Evolutionary conservation across 2,797 vertebrate genomes (phyloP), one percentile per base, ranked within the genome.

Genomic region (Smutsia gigantea): DNA sequence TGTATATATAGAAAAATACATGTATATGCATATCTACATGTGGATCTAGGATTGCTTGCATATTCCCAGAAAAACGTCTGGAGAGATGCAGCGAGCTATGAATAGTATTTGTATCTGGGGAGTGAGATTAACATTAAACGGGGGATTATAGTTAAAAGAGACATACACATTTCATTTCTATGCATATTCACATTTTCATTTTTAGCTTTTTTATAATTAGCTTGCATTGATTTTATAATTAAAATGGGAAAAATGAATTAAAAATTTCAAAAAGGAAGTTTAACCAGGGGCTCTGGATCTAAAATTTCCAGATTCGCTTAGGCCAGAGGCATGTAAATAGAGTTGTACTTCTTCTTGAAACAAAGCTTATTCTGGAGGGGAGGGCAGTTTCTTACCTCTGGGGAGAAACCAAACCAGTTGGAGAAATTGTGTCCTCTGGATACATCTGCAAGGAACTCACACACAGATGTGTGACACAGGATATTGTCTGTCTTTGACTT

Each of bases 401-500:
- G 10, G 59, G 27, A 92, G 39, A 88, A 86, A 81, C 63, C 69
- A 49, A 15, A n/a, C 4, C 61, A 61, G 19, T 1, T 42, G 46
- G 72, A 59, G 39, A 71, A 94, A 37, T 1, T 21, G 17, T 78
- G 37, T 64, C 31, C 57, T 64, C 14, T 55, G n/a, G 55, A 51
- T n/a, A 1, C 49, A 29, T 5, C 69, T 23, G n/a, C 19, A 51
- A 51, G 68, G 12, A 61, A 88, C 63, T 53, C 1, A 0, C 13
- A 53, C 37, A 15, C 34, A 25, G 14, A 42, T 27, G 5, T 75
- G 15, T 87, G 75, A 95, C 78, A 21, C 1, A 31, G 46, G 51
- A 25, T 42, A 9, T 11, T 87, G 31, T 84, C 87, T 97, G 72
- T 96, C 95, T 97, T 97, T 92, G 51, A 78, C n/a, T 4, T 92